Percentiles rank a stretch among this genome's conserved stretches.
phyloP scores from a whole-genome alignment of 2,113 vertebrate genomes.

The Anoplopoma fimbria region DNA sequence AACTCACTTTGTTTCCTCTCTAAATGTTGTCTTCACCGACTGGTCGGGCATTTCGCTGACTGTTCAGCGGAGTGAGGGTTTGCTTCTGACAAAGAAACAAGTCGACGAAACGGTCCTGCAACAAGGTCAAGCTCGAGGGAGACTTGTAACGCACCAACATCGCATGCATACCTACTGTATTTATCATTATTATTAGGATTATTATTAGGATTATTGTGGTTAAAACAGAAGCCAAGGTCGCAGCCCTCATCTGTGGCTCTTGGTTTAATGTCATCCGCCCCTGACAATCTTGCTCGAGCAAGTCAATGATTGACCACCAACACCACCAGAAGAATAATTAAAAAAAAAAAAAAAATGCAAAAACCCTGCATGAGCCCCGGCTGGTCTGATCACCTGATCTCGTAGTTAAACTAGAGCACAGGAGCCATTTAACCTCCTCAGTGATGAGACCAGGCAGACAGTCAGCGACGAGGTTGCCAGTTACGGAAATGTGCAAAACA shows the following conservation, averaged over 20 bases:
- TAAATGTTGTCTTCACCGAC: constrained; percentile 41
- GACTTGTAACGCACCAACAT: no score
- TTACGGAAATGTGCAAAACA: constrained; percentile 57
- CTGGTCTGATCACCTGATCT: background rate
- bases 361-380: constrained; percentile 8
- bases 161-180: constrained; percentile 17
- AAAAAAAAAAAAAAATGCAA: background rate
- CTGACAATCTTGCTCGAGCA: constrained; percentile 58
- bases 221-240: constrained; percentile 66
- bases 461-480: constrained; percentile 28
- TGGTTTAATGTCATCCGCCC: constrained; percentile 73
- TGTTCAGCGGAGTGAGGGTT: constrained; percentile 47
- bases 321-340: constrained; percentile 29
- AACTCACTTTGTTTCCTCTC: constrained; percentile 63
- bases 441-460: constrained; percentile 11
- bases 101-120: constrained; percentile 71
- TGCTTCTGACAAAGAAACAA: constrained; percentile 76
- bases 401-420: constrained; percentile 27
- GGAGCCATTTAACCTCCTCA: constrained; percentile 48
- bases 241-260: constrained; percentile 44
- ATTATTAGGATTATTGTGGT: constrained; percentile 53
- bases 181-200: no score
- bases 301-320: constrained; percentile 61
- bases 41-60: constrained; percentile 70
- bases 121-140: constrained; percentile 78